Base-by-base conservation (phyloP, 1,140 invertebrate genomes). In the Eurosta solidaginis region DNA sequence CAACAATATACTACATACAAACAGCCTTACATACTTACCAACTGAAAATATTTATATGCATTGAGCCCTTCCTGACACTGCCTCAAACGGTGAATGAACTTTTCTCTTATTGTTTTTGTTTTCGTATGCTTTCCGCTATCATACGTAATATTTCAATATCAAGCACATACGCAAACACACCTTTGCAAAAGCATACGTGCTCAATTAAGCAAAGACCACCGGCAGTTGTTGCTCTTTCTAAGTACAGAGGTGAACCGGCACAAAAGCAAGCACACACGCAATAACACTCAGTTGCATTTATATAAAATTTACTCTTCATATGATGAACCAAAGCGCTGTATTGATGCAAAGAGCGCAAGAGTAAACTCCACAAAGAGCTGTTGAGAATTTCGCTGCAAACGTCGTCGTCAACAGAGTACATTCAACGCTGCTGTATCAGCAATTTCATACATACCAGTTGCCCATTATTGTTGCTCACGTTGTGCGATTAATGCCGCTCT, bases 101-200 rank as follows among this genome's bases (percentile, higher is more conserved):
- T 82, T 82, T 82, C 81, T 82, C 81, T 82, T 82, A 80, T 79
- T 81, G 80, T 82, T 82, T 82, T 82, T 81, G 80, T 82, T 81
- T 44, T 54, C 44, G 68, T 78, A 63, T 68, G 77, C 73, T 81
- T 80, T 80, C 59, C 50, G 49, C 63, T 76, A 5, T 74, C 33
- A 73, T 76, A 59, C 78, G 52, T 78, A 74, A 74, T 74, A 44
- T 45, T 42, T 44, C 42, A 17, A n/a, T 25, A 20, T 5, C 5
- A 40, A 73, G 22, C 17, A n/a, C 33, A 29, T 27, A 42, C 52
- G 33, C 52, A 49, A 40, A 77, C 4, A 17, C 14, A 25, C 17
- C 12, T 20, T 25, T 17, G 12, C 27, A 40, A 73, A 36, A 29
- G 22, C 63, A 42, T 22, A 7, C 63, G 14, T 10, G 27, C 20